Conservation (phyloP, 1,140 invertebrate genomes). For the Akabosia matsudoensis region DNA sequence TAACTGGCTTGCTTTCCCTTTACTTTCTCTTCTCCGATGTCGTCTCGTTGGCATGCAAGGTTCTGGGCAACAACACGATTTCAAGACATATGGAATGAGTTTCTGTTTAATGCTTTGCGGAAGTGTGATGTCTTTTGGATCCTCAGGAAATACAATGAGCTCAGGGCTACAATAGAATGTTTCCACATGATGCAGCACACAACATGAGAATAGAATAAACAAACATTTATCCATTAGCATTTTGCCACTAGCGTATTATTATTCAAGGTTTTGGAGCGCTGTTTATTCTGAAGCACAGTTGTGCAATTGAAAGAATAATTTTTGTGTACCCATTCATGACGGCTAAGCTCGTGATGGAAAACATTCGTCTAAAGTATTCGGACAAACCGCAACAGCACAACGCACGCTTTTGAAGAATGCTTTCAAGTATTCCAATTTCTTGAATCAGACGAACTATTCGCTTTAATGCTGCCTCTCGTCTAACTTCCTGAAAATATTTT, state of each 20-base stretch:
- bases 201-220: too few relatives aligned
- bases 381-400: background rate
- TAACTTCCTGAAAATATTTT: background rate
- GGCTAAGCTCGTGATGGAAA: background rate
- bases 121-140: background rate
- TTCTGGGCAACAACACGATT: background rate
- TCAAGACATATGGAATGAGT: background rate
- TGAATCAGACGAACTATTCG: background rate
- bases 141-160: background rate
- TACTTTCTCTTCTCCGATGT: background rate
- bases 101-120: background rate
- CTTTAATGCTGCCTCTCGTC: background rate
- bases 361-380: background rate
- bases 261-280: too few relatives aligned
- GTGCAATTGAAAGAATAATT: background rate
- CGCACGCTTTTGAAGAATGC: background rate
- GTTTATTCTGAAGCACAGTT: background rate
- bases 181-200: background rate
- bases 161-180: background rate
- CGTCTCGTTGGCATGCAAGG: background rate
- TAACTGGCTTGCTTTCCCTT: background rate
- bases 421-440: slow-evolving; percentile 18
- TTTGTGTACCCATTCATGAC: background rate
- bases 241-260: too few relatives aligned
- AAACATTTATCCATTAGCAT: too few relatives aligned